phyloP scores from a whole-genome alignment of 2,113 vertebrate species.

The Oncorhynchus clarkii region DNA sequence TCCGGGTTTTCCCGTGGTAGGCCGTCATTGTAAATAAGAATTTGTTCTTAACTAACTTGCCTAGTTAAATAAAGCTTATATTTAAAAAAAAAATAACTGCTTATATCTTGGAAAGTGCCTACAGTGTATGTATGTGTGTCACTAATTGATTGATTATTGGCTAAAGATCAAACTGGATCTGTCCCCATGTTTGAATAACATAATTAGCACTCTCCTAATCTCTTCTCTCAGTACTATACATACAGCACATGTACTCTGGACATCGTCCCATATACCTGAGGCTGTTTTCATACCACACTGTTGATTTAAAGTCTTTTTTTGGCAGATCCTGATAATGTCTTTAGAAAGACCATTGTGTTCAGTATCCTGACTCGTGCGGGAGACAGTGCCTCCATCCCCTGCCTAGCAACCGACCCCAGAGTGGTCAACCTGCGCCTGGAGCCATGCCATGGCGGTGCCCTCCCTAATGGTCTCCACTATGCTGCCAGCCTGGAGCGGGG shows the following conservation, averaged over 20 bases:
- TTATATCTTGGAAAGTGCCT: not conserved
- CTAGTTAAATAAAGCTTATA: too few relatives aligned
- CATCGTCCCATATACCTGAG: not conserved
- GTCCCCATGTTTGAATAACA: not conserved
- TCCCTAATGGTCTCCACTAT: conserved; percentile 75
- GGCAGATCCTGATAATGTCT: conserved; percentile 83
- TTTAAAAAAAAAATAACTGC: too few relatives aligned
- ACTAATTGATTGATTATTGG: too few relatives aligned
- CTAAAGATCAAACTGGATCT: not conserved
- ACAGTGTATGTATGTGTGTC: not conserved
- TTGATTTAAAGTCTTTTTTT: conserved; percentile 50
- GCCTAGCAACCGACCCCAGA: conserved; percentile 85
- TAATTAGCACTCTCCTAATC: not conserved
- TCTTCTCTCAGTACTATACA: too few relatives aligned
- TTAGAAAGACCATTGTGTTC: conserved; percentile 72
- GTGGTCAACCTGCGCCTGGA: conserved; percentile 77
- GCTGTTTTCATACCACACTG: conserved; percentile 37
- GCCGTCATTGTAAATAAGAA: too few relatives aligned
- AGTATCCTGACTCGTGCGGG: conserved; percentile 77
- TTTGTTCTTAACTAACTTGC: too few relatives aligned
- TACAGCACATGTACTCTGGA: too few relatives aligned
- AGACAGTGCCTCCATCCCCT: conserved; percentile 73
- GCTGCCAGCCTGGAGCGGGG: conserved; percentile 79
- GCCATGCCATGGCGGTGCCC: conserved; percentile 68
- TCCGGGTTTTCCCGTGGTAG: too few relatives aligned